Base-by-base conservation (phyloP, 2,113 vertebrate genomes). In the Spilogale gracilis region DNA sequence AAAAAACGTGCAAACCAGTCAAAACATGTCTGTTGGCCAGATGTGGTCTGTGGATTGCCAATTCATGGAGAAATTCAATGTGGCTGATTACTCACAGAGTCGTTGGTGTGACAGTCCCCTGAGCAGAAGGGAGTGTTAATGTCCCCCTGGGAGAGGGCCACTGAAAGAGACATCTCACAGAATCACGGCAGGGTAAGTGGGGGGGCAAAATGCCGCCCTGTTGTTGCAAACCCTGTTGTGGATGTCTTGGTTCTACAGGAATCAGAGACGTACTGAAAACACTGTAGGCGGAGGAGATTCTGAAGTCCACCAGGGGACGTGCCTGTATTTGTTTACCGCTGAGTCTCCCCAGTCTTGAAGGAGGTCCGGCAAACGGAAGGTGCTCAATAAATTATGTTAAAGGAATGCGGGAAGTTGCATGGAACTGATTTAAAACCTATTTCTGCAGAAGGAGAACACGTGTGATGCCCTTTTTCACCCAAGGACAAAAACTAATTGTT, bases 21-120 rank as follows among this genome's bases (percentile, higher is more conserved):
- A 89, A 92, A 96, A 91, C 45, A 63, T 2, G 18, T 27, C 65
- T 92, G 94, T 61, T 5, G 63, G 50, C 65, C 79, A 94, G 88
- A 69, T 63, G 71, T 86, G 74, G 73, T 32, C 74, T 14, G 16
- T 5, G 52, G 12, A 32, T 1, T 69, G 61, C 30, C 79, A 80
- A 45, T 11, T 8, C 27, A 1, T 5, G 30, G 81, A 48, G 43
- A 93, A 63, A 82, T 45, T 52, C 58, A 16, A 1, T 3, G 16
- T 69, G 23, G 12, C 27, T 67, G 73, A 88, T 18, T 21, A 16
- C 23, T n/a, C 5, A 27, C 13, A 43, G n/a, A 78, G 79, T 13
- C 87, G 58, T 14, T 0, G 6, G 7, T 56, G 3, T 69, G 63
- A 80, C 27, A n/a, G 12, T 25, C 9, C 21, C 1, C 25, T 11